Evolutionary conservation across 2,113 vertebrate genomes (phyloP), one percentile per base, ranked within the genome.

Genomic region (Oncorhynchus clarkii): DNA sequence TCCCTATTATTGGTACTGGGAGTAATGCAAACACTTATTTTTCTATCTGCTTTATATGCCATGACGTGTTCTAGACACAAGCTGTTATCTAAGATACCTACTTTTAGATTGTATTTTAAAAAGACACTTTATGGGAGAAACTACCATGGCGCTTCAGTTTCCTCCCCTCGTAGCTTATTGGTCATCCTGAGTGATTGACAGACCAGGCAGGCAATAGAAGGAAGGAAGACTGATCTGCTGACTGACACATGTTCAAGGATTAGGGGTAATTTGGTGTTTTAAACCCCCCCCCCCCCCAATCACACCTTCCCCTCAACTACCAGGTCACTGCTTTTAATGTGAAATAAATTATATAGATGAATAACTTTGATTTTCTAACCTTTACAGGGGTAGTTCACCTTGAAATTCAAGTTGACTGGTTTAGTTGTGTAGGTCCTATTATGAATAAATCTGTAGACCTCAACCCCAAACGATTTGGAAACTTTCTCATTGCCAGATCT

Each of bases 51-150:
- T 80, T 5, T 70, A 79, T 82, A 71, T 78, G 83, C 78, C 80
- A 78, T 72, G 3, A 34, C 70, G 84, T 91, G 88, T 92, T 90
- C 45, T 69, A 82, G 89, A 89, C 88, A 89, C 90, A 83, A 24
- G 49, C 66, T 65, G 71, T 79, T 78, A 71, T 70, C 34, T 13
- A 48, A 48, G 45, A 34, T 54, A 16, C 3, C 20, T 67, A 78
- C 79, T 3, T 74, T 78, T 57, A 39, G 75, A 67, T 78, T 64
- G 45, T 71, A 31, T 78, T 74, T 80, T 20, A 24, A 83, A 45
- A n/a, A 80, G 66, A 80, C 83, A 83, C 80, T 87, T 88, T 82
- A 82, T 75, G 51, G 51, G 73, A 77, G 18, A 75, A 70, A 11
- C 8, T 45, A 49, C 66, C n/a, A 67, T 70, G 82, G 80, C 84